Conservation (phyloP, 2,113 vertebrate genomes). For the Mirza zaza region DNA sequence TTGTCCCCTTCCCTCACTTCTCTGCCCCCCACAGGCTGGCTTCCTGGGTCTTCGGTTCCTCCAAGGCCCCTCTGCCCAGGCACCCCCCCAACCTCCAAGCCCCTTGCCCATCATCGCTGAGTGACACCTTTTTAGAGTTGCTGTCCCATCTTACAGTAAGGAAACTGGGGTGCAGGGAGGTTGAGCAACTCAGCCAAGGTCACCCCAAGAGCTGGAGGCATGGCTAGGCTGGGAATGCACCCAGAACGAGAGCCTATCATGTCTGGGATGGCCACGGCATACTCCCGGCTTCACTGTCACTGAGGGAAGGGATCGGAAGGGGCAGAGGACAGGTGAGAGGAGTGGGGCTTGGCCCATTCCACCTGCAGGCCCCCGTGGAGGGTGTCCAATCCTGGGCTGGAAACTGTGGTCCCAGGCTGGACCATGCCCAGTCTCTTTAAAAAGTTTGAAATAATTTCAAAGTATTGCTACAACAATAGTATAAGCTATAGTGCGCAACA, state of each 20-base stretch:
- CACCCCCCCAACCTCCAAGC: not conserved
- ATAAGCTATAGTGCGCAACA: not conserved
- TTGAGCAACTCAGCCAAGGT: not conserved
- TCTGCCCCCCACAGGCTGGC: not conserved
- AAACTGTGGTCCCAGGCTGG: not conserved
- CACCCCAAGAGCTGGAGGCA: not conserved
- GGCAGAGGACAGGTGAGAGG: not conserved
- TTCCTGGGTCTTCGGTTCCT: not conserved
- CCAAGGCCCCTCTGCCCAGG: not conserved
- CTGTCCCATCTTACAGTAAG: not conserved
- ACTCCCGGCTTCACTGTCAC: not conserved
- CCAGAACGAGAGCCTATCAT: rapidly evolving
- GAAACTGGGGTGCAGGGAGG: not conserved
- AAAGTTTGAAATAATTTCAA: not conserved
- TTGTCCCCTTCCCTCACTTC: not conserved
- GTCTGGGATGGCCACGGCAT: not conserved
- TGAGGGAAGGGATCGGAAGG: not conserved
- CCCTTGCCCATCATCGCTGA: not conserved
- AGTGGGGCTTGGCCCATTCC: not conserved
- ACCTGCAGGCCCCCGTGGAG: not conserved
- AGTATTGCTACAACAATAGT: not conserved
- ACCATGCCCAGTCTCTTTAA: not conserved
- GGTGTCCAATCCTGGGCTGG: not conserved
- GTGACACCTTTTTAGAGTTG: not conserved
- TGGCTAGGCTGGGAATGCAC: not conserved